These are phyloP conservation scores for Eucidaris tribuloides DNA, from an alignment of 35 echinoderm and acorn worm species.

Conservation along the genomic window DNA sequence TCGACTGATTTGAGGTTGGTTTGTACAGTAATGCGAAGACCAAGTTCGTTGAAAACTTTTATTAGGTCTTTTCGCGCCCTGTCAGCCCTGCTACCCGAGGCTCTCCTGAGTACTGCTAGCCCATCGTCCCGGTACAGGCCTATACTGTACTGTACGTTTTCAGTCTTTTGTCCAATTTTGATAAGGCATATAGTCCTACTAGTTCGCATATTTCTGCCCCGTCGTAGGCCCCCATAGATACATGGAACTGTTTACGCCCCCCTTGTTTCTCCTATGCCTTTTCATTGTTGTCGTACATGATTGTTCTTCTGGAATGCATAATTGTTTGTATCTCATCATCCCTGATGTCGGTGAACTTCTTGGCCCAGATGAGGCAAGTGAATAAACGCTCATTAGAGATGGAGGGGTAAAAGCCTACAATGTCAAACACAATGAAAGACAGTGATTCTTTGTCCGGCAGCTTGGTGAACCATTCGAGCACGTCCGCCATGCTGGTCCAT, in stretches of 20 bases:
- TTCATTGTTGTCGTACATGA: too few relatives aligned
- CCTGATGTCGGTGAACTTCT: slow-evolving; percentile 9
- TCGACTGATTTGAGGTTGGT: too few relatives aligned
- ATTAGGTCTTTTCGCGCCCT: too few relatives aligned
- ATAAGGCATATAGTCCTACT: slow-evolving; percentile 12
- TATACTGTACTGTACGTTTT: neutral
- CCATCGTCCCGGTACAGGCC: slow-evolving; percentile 31
- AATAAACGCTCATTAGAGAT: slow-evolving; percentile 15
- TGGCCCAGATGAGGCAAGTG: slow-evolving; percentile 13
- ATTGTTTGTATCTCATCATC: slow-evolving; percentile 23
- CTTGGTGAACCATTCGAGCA: slow-evolving; percentile 25
- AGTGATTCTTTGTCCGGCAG: neutral
- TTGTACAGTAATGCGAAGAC: too few relatives aligned
- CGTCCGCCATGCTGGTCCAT: slow-evolving; percentile 24
- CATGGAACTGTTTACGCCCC: neutral
- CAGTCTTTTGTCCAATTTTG: neutral
- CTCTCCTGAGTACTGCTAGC: too few relatives aligned
- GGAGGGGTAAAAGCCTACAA: slow-evolving; percentile 48
- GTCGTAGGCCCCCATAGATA: slow-evolving; percentile 31
- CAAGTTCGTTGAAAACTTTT: too few relatives aligned
- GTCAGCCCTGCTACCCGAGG: too few relatives aligned
- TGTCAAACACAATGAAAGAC: slow-evolving; percentile 44
- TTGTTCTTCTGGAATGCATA: slow-evolving; percentile 40
- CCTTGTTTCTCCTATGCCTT: slow-evolving; percentile 31
- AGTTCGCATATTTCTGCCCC: slow-evolving; percentile 47